Conservation (phyloP, 2,888 invertebrate genomes). For the Chymomyza amoena region DNA sequence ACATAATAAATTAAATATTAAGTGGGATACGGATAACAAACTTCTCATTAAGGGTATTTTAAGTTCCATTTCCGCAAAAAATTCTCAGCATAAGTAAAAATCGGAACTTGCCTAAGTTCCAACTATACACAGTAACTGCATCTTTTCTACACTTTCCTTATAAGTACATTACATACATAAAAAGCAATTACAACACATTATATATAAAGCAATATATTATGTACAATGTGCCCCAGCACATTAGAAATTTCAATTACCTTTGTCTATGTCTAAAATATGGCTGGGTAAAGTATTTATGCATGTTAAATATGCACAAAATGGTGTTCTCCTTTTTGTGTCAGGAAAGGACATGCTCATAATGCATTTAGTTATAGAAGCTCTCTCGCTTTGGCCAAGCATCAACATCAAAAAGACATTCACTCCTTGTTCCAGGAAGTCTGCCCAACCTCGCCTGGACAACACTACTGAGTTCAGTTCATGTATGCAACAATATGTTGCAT, state of each 20-base stretch:
- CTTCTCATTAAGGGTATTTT: too few relatives aligned
- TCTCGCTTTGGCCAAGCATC: neutral
- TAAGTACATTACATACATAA: neutral
- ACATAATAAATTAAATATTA: slow-evolving; percentile 7
- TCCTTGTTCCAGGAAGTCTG: neutral
- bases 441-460: neutral
- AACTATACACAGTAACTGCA: too few relatives aligned
- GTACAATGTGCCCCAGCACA: slow-evolving; percentile 5
- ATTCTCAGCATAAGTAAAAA: too few relatives aligned
- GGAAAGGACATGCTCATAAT: neutral
- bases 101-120: too few relatives aligned
- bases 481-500: neutral
- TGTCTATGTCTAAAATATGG: slow-evolving; percentile 33
- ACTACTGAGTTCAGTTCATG: neutral
- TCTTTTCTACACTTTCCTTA: neutral
- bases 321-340: neutral
- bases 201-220: neutral
- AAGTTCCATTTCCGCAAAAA: too few relatives aligned
- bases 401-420: neutral
- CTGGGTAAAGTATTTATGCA: neutral
- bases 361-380: neutral
- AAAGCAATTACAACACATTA: neutral
- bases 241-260: slow-evolving; percentile 46
- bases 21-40: too few relatives aligned
- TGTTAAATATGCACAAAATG: neutral